Conservation (phyloP, 2,113 vertebrate genomes). For the Leptobrachium leishanense region DNA sequence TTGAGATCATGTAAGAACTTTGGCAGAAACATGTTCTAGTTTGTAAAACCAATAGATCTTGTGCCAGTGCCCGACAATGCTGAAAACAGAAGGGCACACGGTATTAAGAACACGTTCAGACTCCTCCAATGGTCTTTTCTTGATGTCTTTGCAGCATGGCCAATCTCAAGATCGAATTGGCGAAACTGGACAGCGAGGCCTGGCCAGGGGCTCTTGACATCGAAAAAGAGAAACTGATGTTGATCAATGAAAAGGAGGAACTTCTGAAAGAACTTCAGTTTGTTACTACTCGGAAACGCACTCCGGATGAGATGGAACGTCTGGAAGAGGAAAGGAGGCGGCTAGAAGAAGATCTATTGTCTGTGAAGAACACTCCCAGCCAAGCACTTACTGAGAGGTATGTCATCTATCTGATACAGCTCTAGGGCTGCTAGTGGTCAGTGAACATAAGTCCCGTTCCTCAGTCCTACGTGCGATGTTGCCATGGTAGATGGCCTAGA, state of each 20-base stretch:
- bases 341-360: constrained; percentile 75
- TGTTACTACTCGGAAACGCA: constrained; percentile 68
- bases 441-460: no score
- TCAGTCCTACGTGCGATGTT: no score
- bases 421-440: no score
- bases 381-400: constrained; percentile 77
- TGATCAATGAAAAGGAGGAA: constrained; percentile 81
- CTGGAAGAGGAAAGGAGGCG: constrained; percentile 73
- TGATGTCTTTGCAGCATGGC: constrained; percentile 70
- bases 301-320: constrained; percentile 66
- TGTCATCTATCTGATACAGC: not conserved
- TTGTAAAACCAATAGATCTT: not conserved
- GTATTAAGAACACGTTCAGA: no score
- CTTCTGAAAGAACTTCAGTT: constrained; percentile 82
- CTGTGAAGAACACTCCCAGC: constrained; percentile 67
- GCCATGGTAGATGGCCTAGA: no score
- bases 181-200: constrained; percentile 74
- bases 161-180: constrained; percentile 81
- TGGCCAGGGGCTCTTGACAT: constrained; percentile 78
- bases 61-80: not conserved
- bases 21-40: not conserved
- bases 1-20: not conserved
- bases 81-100: no score
- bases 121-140: no score
- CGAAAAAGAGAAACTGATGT: constrained; percentile 78